Evolutionary conservation across 2,888 invertebrate genomes (phyloP), one percentile per base, ranked within the genome.

Genomic region (Epinotia nisella): DNA sequence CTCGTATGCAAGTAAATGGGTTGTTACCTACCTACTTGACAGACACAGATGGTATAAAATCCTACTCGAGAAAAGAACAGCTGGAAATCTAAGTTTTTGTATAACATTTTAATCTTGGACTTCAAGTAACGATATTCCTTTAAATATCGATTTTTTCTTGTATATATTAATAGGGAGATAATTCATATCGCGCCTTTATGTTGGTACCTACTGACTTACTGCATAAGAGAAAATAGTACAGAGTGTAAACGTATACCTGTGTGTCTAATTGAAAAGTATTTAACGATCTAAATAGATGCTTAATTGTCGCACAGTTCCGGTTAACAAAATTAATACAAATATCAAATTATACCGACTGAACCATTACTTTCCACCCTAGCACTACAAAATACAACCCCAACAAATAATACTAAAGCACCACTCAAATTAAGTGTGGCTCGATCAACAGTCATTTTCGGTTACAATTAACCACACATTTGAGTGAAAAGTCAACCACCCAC

Each of bases 401-500:
- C 82, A 81, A 83, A 83, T 81, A 84, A 81, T 80, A 80, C 81
- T 84, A 88, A 87, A 89, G 90, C 89, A 91, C 91, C 92, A 93
- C 93, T 93, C 93, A 92, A 93, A 93, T 93, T 92, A 93, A 93
- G 93, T 93, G 93, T 89, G 89, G 89, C 91, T 91, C 93, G 93
- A 93, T 93, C 93, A 93, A 93, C 93, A 93, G 90, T 93, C 91
- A 93, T 93, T 93, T 93, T 93, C 91, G 92, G 93, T 92, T 93
- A 93, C 93, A 93, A 93, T 93, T 93, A 93, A 93, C 93, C 92
- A 92, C 93, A 92, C 93, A 91, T 93, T 93, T 91, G 93, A 93
- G 92, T 93, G 92, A 93, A 93, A 93, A 93, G 93, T 93, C 93
- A 93, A 93, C 93, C 93, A 93, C 92, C 92, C 92, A 93, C 93